Evolutionary conservation across 1,140 invertebrate species (phyloP).

Genomic region (Anastrepha obliqua): DNA sequence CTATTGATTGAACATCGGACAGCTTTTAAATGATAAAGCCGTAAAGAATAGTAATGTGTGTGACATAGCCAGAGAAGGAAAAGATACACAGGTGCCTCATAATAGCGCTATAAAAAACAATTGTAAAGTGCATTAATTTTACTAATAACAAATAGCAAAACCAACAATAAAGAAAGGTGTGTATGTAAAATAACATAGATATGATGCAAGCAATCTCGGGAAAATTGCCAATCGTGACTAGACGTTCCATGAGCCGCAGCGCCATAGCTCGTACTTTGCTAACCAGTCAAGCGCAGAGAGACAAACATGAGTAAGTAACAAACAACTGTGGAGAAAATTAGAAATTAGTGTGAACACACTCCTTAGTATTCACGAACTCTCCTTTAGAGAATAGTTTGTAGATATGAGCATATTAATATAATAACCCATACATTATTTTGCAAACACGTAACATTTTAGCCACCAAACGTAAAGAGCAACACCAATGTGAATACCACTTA

Average conservation of each 20-base stretch:
- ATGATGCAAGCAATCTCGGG: constrained; percentile 19
- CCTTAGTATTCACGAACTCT: no score
- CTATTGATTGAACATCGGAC: no score
- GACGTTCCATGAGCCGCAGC: constrained; percentile 8
- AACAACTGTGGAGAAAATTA: not conserved
- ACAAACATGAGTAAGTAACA: constrained; percentile 60
- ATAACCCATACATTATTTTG: no score
- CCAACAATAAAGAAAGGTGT: not conserved
- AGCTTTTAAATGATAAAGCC: no score
- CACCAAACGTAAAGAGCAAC: no score
- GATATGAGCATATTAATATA: no score
- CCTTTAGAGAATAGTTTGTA: no score
- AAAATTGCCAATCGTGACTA: not conserved
- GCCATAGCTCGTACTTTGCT: constrained; percentile 48
- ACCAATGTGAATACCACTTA: no score
- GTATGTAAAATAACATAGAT: not conserved
- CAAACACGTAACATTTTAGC: no score
- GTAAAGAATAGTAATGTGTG: not conserved
- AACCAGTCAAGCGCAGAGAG: constrained; percentile 39
- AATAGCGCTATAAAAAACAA: not conserved
- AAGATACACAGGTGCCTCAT: not conserved
- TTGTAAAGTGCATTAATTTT: no score
- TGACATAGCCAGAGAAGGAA: not conserved
- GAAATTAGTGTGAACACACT: no score
- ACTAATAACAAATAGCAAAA: no score